Percentiles rank a stretch among this genome's conserved stretches.
phyloP scores from a whole-genome alignment of 2,113 vertebrate species.

The Onychorhynchus coronatus region DNA sequence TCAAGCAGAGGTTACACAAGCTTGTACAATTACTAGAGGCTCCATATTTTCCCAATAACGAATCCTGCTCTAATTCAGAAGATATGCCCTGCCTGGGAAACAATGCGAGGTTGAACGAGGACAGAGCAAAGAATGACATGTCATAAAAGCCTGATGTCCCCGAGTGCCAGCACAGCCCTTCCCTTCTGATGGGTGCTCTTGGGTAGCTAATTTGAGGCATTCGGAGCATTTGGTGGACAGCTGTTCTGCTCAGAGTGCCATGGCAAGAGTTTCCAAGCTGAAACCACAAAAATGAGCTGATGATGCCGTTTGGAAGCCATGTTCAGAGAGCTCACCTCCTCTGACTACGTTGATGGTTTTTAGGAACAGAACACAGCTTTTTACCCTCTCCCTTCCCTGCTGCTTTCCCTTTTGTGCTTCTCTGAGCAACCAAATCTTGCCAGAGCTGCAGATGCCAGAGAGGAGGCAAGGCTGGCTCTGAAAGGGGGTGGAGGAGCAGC shows the following conservation, averaged over 20 bases:
- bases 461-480: background rate
- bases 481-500: background rate
- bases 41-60: background rate
- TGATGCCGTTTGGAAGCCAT: constrained; percentile 52
- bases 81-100: constrained; percentile 52
- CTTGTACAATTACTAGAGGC: background rate
- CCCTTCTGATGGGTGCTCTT: background rate
- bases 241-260: constrained; percentile 35
- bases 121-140: constrained; percentile 38
- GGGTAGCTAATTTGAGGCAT: constrained; percentile 13
- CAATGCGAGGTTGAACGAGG: constrained; percentile 38
- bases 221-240: constrained; percentile 57
- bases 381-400: background rate
- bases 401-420: background rate
- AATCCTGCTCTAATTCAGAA: background rate
- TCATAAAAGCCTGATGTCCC: background rate
- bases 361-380: background rate
- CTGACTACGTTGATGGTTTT: background rate
- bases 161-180: constrained; percentile 14
- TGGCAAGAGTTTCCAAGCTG: background rate
- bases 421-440: background rate
- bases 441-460: background rate
- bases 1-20: constrained; percentile 19
- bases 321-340: constrained; percentile 30
- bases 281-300: constrained; percentile 51